phyloP scores from a whole-genome alignment of 2,797 vertebrate genomes.

The Megaceryle alcyon region DNA sequence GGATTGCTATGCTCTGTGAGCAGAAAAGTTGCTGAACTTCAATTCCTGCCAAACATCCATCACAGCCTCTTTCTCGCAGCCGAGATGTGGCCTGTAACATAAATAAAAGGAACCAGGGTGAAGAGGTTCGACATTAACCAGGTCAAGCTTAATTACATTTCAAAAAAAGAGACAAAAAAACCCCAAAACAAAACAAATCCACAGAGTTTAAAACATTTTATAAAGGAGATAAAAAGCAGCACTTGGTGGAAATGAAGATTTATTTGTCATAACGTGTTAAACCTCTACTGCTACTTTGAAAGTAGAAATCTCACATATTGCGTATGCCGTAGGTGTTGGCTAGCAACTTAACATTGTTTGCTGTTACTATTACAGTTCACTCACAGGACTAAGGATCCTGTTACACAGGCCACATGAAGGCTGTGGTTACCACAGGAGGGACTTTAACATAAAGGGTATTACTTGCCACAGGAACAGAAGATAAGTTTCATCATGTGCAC shows the following conservation, averaged over 20 bases:
- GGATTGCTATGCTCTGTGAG: conserved; percentile 92
- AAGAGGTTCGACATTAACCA: background rate
- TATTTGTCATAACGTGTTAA: background rate
- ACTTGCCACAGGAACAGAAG: background rate
- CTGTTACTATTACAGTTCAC: background rate
- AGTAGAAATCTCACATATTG: background rate
- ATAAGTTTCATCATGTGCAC: background rate
- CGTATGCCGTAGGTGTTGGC: background rate
- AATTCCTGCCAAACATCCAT: conserved; percentile 93
- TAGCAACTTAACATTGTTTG: background rate
- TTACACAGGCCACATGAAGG: background rate
- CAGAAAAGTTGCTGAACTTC: conserved; percentile 99
- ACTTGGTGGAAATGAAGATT: background rate
- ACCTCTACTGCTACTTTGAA: background rate
- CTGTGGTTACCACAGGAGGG: background rate
- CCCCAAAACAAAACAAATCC: too few relatives aligned
- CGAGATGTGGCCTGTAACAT: conserved; percentile 87
- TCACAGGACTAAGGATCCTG: background rate
- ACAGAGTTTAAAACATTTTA: background rate
- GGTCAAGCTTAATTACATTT: background rate
- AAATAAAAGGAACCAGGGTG: background rate
- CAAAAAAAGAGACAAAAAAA: background rate
- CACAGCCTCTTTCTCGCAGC: conserved; percentile 91
- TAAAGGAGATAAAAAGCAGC: background rate
- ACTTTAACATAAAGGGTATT: background rate